These are phyloP conservation scores for Acrobasis consociella DNA, from an alignment of 2,888 invertebrate genomes.

Conservation along the genomic window DNA sequence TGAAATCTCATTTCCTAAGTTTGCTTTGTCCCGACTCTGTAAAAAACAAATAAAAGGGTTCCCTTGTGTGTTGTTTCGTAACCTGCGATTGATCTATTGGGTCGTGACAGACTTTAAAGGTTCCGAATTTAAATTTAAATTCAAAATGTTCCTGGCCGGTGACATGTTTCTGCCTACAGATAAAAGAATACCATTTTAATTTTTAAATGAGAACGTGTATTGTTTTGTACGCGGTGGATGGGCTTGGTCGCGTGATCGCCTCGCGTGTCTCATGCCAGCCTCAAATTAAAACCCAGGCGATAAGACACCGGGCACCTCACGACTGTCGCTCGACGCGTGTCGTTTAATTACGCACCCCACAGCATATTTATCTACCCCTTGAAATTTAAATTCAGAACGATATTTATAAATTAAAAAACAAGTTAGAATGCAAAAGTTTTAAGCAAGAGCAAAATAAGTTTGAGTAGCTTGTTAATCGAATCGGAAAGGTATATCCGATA, in stretches of 20 bases:
- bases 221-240: constrained; percentile 50
- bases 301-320: constrained; percentile 79
- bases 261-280: constrained; percentile 77
- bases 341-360: constrained; percentile 81
- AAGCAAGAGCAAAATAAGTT: constrained; percentile 10
- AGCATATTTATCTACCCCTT: constrained; percentile 70
- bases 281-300: constrained; percentile 79
- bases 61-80: constrained; percentile 49
- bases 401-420: constrained; percentile 16
- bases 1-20: constrained; percentile 80
- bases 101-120: constrained; percentile 38
- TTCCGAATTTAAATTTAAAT: constrained; percentile 35
- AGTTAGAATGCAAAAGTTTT: background rate
- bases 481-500: constrained; percentile 33
- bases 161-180: constrained; percentile 41
- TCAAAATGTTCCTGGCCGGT: constrained; percentile 37
- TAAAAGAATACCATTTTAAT: constrained; percentile 55
- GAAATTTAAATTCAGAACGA: constrained; percentile 57
- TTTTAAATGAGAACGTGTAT: constrained; percentile 57
- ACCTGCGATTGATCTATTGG: constrained; percentile 47
- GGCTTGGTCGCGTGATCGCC: constrained; percentile 73
- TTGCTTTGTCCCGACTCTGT: constrained; percentile 62
- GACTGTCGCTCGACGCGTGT: constrained; percentile 74
- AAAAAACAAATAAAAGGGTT: constrained; percentile 61
- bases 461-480: constrained; percentile 27